phyloP scores from a whole-genome alignment of 1,140 invertebrate species.

The Leptinotarsa defecta region DNA sequence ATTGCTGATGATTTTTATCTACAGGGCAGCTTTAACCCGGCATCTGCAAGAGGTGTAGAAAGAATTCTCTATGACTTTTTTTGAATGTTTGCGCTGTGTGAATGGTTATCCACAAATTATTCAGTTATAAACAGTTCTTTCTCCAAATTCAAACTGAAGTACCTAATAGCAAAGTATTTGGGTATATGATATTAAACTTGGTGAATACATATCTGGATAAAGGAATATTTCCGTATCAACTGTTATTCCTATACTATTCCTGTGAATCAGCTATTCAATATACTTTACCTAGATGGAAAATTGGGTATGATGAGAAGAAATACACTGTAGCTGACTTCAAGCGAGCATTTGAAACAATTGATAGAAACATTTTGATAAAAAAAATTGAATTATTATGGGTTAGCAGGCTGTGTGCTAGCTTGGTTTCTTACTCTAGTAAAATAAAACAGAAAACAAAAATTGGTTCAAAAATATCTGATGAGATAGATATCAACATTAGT shows the following conservation, averaged over 20 bases:
- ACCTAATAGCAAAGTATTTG: no score
- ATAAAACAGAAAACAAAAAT: not conserved
- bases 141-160: no score
- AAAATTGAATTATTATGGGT: conserved; percentile 16
- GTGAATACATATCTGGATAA: no score
- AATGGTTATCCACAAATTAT: no score
- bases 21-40: not conserved
- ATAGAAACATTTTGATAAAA: conserved; percentile 21
- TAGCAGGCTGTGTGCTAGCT: not conserved
- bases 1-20: conserved; percentile 23
- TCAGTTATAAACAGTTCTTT: no score
- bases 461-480: not conserved
- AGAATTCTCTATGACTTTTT: no score
- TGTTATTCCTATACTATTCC: not conserved
- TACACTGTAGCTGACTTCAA: conserved; percentile 17
- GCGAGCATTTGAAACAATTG: conserved; percentile 27
- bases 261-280: conserved; percentile 18
- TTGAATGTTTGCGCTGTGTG: no score
- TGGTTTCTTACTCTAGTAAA: not conserved
- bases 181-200: no score
- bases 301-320: conserved; percentile 9
- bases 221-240: no score
- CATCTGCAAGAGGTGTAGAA: not conserved
- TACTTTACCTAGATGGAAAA: not conserved
- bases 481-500: not conserved